Evolutionary conservation across 1,140 invertebrate species (phyloP).

Genomic region (Drosophila melanogaster): DNA sequence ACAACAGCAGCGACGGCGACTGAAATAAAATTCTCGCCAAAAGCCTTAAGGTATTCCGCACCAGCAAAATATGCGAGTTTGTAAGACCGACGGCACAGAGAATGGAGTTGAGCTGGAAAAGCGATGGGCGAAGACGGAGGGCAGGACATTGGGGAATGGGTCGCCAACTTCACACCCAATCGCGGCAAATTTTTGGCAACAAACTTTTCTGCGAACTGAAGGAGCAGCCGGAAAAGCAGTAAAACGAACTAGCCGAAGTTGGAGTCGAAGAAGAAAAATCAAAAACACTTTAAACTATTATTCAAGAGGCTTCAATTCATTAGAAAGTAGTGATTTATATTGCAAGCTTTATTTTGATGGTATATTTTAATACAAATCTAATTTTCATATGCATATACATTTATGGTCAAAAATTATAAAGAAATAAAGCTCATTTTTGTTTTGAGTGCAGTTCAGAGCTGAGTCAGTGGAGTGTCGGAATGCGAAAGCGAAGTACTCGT

Average conservation of each 20-base stretch:
- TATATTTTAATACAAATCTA: too few species aligned
- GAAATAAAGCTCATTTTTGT: neutral
- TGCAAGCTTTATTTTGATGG: too few species aligned
- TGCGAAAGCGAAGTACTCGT: conserved; percentile 20
- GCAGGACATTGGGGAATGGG: conserved; percentile 25
- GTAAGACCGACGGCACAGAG: conserved; percentile 38
- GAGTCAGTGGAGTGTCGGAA: conserved; percentile 22
- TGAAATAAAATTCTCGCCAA: conserved; percentile 75
- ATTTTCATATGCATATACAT: too few species aligned
- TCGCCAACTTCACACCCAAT: conserved; percentile 78
- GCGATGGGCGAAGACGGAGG: neutral
- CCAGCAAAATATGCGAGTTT: conserved; percentile 73
- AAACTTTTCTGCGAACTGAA: conserved; percentile 57
- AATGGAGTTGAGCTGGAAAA: conserved; percentile 21
- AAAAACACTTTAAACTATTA: neutral
- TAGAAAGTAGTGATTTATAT: too few species aligned
- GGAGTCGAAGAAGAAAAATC: conserved; percentile 6
- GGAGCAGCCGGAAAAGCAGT: conserved; percentile 39
- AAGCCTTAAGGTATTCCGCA: conserved; percentile 79
- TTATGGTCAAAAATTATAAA: neutral
- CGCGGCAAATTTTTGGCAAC: conserved; percentile 80
- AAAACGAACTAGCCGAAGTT: conserved; percentile 32
- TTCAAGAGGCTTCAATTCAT: neutral
- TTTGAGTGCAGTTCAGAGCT: conserved; percentile 10
- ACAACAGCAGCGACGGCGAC: conserved; percentile 62